These are phyloP conservation scores for Morpho achilles DNA, from an alignment of 2,888 invertebrate species.

Conservation along the genomic window DNA sequence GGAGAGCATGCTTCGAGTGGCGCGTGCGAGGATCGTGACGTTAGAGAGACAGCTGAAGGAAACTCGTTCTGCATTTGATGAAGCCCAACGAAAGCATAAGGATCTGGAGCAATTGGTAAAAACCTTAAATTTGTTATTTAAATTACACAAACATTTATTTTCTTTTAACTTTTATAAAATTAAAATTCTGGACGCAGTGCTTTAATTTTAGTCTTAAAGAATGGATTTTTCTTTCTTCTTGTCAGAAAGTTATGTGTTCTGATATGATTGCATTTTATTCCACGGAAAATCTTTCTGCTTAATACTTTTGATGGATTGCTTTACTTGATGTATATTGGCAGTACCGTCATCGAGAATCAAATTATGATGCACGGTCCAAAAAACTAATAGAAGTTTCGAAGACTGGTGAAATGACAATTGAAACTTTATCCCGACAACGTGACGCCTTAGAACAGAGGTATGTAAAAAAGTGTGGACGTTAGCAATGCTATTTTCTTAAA, in stretches of 20 bases:
- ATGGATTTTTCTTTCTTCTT: no score
- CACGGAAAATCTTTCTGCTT: no score
- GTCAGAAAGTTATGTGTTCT: no score
- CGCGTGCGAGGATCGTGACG: slow-evolving; percentile 56
- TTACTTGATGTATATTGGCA: slow-evolving; percentile 29
- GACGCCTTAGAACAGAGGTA: slow-evolving; percentile 64
- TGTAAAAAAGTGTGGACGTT: neutral
- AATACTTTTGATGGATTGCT: no score
- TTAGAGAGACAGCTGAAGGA: slow-evolving; percentile 64
- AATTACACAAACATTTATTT: neutral
- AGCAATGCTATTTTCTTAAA: no score
- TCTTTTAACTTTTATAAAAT: no score
- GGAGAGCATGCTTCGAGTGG: slow-evolving; percentile 64
- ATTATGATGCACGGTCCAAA: slow-evolving; percentile 58
- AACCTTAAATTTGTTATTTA: neutral
- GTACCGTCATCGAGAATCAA: slow-evolving; percentile 62
- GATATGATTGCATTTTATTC: no score
- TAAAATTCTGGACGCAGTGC: no score
- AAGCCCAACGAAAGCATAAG: slow-evolving; percentile 55
- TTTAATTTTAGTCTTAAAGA: no score
- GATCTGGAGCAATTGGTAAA: slow-evolving; percentile 68
- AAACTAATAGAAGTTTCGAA: slow-evolving; percentile 63
- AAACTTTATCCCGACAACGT: slow-evolving; percentile 57
- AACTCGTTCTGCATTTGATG: slow-evolving; percentile 49
- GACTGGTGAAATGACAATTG: slow-evolving; percentile 64